Evolutionary conservation across 2,113 vertebrate species (phyloP).

Genomic region (Dascyllus trimaculatus): DNA sequence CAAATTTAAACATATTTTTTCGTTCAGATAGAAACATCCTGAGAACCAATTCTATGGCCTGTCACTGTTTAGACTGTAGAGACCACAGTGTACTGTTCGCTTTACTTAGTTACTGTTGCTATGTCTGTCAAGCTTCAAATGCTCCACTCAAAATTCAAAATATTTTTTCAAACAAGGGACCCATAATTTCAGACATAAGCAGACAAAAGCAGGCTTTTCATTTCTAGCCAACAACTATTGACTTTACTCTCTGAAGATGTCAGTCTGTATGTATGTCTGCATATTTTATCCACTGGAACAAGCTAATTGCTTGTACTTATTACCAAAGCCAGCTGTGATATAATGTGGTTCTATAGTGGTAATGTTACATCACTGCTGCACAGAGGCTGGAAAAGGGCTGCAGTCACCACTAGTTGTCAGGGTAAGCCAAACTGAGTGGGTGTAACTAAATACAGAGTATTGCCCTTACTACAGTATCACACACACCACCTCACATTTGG

Average conservation of each 20-base stretch:
- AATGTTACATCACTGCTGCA: background rate
- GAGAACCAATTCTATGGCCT: background rate
- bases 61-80: background rate
- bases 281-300: background rate
- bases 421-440: background rate
- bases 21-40: background rate
- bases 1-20: slow-evolving; percentile 7
- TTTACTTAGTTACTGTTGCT: background rate
- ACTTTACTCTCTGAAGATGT: background rate
- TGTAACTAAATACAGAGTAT: background rate
- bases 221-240: background rate
- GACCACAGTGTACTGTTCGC: too few relatives aligned
- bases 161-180: background rate
- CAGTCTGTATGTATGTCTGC: background rate
- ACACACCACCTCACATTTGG: too few relatives aligned
- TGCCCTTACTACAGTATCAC: background rate
- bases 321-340: background rate
- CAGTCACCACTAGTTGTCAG: background rate
- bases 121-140: background rate
- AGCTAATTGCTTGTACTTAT: background rate
- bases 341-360: background rate
- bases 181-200: background rate
- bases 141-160: background rate
- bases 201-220: background rate
- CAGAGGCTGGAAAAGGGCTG: background rate